These are phyloP conservation scores for Helarctos malayanus DNA, from an alignment of 2,797 vertebrate genomes.

Conservation along the genomic window DNA sequence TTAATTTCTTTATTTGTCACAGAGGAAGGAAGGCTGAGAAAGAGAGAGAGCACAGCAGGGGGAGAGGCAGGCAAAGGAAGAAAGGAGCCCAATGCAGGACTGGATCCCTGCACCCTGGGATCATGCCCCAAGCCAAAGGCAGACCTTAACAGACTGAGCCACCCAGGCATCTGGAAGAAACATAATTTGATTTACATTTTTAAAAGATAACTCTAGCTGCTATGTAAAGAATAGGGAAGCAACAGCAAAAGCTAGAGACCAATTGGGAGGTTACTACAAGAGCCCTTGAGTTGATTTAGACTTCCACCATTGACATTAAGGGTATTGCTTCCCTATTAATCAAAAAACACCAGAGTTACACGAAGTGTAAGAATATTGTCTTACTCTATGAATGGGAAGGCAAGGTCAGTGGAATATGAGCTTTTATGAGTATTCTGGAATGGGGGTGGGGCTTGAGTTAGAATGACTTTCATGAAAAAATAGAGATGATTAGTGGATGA, in stretches of 20 bases:
- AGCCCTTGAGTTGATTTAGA: conserved; percentile 8
- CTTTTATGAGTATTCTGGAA: neutral
- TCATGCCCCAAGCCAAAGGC: neutral
- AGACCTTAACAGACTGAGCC: neutral
- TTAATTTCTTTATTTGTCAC: neutral
- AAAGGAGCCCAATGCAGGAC: neutral
- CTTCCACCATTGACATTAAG: neutral
- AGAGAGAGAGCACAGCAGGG: no score
- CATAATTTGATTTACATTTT: conserved; percentile 39
- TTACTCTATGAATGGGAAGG: neutral
- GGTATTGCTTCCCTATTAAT: neutral
- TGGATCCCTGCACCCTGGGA: neutral
- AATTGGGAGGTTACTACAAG: neutral
- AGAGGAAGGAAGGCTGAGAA: no score
- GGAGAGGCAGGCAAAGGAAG: neutral
- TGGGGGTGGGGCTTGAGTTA: neutral
- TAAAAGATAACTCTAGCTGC: neutral
- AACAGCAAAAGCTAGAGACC: conserved; percentile 45
- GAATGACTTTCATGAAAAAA: conserved; percentile 26
- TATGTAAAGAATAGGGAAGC: neutral
- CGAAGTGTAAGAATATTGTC: neutral
- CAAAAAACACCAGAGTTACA: conserved; percentile 36
- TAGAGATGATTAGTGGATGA: neutral
- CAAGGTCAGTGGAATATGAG: neutral
- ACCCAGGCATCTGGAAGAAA: neutral